These are phyloP conservation scores for Montipora cactus DNA, from an alignment of 64 coral and sea anemone genomes.

Conservation along the genomic window DNA sequence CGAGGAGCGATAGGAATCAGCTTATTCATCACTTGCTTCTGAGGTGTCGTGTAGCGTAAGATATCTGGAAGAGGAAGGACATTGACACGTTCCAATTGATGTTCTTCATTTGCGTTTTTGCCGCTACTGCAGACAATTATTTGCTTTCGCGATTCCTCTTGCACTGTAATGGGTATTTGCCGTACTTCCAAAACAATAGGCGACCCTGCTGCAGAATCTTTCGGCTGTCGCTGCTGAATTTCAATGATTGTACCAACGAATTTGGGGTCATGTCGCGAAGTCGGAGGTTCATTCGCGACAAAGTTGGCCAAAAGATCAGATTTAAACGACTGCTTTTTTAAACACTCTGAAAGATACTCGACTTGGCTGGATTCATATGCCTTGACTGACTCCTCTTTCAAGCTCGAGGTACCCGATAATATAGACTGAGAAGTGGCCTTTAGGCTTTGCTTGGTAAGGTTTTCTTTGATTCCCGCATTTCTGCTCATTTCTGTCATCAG, in stretches of 20 bases:
- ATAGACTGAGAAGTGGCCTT: conserved; percentile 17
- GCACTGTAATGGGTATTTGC: neutral
- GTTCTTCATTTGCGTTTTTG: neutral
- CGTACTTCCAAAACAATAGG: conserved; percentile 13
- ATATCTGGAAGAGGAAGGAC: neutral
- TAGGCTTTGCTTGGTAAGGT: conserved; percentile 62
- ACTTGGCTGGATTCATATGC: neutral
- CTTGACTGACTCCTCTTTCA: neutral
- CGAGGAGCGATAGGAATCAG: neutral
- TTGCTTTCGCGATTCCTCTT: neutral
- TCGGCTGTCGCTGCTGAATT: neutral
- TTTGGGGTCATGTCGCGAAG: neutral
- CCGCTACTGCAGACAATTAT: neutral
- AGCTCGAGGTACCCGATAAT: neutral
- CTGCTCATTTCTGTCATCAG: conserved; percentile 27
- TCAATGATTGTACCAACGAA: conserved; percentile 28
- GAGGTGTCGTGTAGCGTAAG: neutral
- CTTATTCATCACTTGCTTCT: neutral
- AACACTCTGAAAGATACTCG: neutral
- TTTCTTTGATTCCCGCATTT: conserved; percentile 37
- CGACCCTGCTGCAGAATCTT: neutral
- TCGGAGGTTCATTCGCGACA: too few relatives aligned
- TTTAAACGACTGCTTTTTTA: neutral
- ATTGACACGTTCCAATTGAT: neutral
- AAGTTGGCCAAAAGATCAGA: neutral